These are phyloP conservation scores for Mormoops blainvillei DNA, from an alignment of 2,113 vertebrate species.

Conservation along the genomic window DNA sequence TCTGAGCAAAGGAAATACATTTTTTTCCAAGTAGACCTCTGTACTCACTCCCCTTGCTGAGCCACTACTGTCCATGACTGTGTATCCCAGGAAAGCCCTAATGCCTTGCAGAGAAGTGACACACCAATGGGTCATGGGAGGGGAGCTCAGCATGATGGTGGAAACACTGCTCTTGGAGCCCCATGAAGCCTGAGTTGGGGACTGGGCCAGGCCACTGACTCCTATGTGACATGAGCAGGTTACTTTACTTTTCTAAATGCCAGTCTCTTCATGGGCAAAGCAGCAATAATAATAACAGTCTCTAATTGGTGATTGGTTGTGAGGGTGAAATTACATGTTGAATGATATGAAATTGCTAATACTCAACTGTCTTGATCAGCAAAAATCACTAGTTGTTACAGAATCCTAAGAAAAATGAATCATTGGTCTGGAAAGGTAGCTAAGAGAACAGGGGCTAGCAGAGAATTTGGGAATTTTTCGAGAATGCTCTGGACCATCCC, in stretches of 20 bases:
- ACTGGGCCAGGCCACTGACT: not conserved
- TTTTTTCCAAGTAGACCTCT: not conserved
- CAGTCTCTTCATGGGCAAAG: not conserved
- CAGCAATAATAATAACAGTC: not conserved
- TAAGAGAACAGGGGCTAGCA: not conserved
- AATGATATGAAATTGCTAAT: not conserved
- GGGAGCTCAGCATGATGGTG: not conserved
- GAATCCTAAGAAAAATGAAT: not conserved
- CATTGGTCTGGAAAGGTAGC: not conserved
- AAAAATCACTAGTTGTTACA: not conserved
- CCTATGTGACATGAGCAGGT: not conserved
- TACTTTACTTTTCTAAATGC: not conserved
- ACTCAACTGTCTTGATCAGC: not conserved
- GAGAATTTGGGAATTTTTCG: not conserved
- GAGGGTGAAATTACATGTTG: not conserved
- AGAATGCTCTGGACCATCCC: not conserved
- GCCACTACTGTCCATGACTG: not conserved
- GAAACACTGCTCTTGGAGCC: not conserved
- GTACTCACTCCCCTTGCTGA: not conserved
- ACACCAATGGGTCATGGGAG: no score
- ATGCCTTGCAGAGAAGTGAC: not conserved
- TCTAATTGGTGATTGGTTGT: not conserved
- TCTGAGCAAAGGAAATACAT: not conserved
- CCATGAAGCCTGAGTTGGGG: not conserved
- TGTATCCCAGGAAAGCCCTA: not conserved